Conservation (phyloP, 2,888 invertebrate genomes). For the Drosophila leonis region DNA sequence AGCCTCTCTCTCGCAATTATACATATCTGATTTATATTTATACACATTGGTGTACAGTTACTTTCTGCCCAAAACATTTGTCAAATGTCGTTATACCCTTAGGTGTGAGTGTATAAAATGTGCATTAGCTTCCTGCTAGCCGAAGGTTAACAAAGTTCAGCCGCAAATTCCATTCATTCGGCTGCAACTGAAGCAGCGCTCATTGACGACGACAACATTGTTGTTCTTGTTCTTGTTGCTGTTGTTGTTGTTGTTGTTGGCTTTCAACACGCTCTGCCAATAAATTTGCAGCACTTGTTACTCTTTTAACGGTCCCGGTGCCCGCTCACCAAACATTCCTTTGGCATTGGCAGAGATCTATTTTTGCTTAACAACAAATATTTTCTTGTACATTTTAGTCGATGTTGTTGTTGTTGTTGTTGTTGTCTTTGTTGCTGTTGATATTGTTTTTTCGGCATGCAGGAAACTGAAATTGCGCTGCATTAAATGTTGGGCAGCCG, state of each 20-base stretch:
- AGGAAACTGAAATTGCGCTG: slow-evolving; percentile 76
- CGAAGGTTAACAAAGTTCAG: slow-evolving; percentile 77
- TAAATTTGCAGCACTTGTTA: slow-evolving; percentile 79
- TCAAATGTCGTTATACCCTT: slow-evolving; percentile 24
- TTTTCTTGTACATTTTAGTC: slow-evolving; percentile 71
- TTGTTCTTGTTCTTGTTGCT: slow-evolving; percentile 38
- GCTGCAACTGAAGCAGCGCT: slow-evolving; percentile 56
- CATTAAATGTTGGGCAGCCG: slow-evolving; percentile 62
- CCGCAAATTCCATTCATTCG: slow-evolving; percentile 75
- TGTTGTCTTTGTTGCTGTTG: slow-evolving; percentile 18
- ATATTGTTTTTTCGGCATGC: slow-evolving; percentile 53
- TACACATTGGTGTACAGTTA: slow-evolving; percentile 1
- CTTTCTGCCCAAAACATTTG: slow-evolving; percentile 1
- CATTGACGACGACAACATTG: slow-evolving; percentile 70
- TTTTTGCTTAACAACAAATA: slow-evolving; percentile 77
- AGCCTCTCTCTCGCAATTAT: not conserved
- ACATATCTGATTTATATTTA: not conserved
- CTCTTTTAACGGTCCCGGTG: slow-evolving; percentile 72
- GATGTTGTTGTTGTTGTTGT: slow-evolving; percentile 28
- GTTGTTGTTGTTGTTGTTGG: slow-evolving; percentile 50
- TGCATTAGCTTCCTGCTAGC: slow-evolving; percentile 70
- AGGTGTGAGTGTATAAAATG: slow-evolving; percentile 58
- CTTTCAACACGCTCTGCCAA: slow-evolving; percentile 79
- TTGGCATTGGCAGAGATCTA: slow-evolving; percentile 66
- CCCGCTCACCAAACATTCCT: slow-evolving; percentile 61